Percentiles rank a stretch among this genome's conserved stretches.
These are phyloP conservation scores for Seriola dumerili DNA, from an alignment of 2,113 vertebrate genomes.

Conservation along the genomic window DNA sequence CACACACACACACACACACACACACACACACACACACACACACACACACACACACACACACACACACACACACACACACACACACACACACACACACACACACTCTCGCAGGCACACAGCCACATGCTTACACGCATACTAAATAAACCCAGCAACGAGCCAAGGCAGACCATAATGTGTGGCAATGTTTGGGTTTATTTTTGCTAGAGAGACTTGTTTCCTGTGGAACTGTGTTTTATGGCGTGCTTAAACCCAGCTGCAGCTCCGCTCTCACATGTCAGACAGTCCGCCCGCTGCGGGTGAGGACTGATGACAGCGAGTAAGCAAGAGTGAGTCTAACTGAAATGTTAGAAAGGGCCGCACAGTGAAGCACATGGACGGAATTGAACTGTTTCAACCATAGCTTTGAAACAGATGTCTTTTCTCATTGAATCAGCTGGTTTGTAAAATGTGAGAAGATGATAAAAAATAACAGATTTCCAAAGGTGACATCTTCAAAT, in stretches of 20 bases:
- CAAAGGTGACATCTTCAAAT: neutral
- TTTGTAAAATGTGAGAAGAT: too few species aligned
- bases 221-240: constrained; percentile 70
- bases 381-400: neutral
- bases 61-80: constrained; percentile 1
- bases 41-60: constrained; percentile 12
- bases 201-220: constrained; percentile 63
- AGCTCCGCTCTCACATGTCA: constrained; percentile 49
- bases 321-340: neutral
- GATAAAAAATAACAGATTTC: neutral
- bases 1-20: neutral
- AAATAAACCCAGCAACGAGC: constrained; percentile 43
- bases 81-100: constrained; percentile 4
- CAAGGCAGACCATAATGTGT: constrained; percentile 46
- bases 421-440: too few species aligned
- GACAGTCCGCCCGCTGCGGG: constrained; percentile 30
- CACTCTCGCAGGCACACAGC: constrained; percentile 9
- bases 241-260: constrained; percentile 69
- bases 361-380: neutral
- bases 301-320: constrained; percentile 49
- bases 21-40: neutral
- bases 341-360: neutral
- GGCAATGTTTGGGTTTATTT: constrained; percentile 72
- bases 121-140: constrained; percentile 24
- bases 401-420: neutral